phyloP scores from a whole-genome alignment of 2,113 vertebrate genomes.

The Butorides virescens region DNA sequence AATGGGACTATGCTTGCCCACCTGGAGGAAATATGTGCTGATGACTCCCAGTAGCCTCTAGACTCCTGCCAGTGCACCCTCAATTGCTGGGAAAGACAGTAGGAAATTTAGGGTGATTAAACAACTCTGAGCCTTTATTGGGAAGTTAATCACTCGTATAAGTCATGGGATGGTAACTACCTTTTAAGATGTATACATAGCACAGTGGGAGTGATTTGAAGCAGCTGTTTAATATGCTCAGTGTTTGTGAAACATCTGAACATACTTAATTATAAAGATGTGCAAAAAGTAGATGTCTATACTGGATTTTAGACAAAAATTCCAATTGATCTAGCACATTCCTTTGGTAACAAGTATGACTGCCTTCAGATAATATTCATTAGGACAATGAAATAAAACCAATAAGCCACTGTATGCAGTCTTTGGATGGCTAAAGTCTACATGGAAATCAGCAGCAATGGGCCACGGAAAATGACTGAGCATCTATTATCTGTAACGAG shows the following conservation, averaged over 20 bases:
- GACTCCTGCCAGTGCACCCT: neutral
- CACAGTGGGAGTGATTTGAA: neutral
- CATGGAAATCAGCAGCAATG: neutral
- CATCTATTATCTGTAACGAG: neutral
- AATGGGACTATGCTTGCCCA: conserved; percentile 71
- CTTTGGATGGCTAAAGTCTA: neutral
- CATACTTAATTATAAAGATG: neutral
- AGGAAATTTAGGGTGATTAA: neutral
- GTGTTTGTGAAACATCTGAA: neutral
- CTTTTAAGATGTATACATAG: neutral
- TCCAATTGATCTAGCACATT: neutral
- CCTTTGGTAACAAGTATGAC: neutral
- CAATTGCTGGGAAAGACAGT: neutral
- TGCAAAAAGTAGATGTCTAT: neutral
- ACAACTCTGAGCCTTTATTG: neutral
- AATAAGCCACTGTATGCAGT: neutral
- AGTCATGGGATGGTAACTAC: neutral
- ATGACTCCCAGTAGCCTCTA: neutral
- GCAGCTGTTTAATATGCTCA: neutral
- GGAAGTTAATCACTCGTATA: neutral
- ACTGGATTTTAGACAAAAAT: neutral
- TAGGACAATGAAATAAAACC: neutral
- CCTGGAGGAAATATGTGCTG: neutral
- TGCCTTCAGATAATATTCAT: neutral
- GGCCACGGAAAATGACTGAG: neutral